Conservation (phyloP, 2,113 vertebrate genomes). For the Chionodraco myersi region DNA sequence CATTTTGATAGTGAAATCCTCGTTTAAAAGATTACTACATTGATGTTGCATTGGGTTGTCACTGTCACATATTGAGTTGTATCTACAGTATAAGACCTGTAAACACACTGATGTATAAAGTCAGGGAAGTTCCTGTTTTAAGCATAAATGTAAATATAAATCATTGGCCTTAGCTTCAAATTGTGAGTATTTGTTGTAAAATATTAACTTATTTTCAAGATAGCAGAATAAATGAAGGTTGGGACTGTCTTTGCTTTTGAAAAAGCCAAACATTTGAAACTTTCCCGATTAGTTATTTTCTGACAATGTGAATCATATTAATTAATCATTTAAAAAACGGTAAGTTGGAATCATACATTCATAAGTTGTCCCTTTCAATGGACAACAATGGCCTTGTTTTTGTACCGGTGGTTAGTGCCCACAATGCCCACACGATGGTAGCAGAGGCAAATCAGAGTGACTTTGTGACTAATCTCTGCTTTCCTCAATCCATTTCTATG, state of each 20-base stretch:
- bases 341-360: background rate
- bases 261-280: background rate
- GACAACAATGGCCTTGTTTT: background rate
- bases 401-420: background rate
- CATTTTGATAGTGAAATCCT: background rate
- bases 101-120: background rate
- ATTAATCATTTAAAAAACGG: background rate
- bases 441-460: conserved; percentile 18
- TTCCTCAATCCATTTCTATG: background rate
- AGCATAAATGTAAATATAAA: background rate
- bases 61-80: background rate
- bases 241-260: no score
- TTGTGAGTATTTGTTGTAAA: background rate
- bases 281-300: background rate
- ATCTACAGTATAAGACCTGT: background rate
- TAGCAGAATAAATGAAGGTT: background rate
- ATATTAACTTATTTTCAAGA: no score
- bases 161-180: background rate
- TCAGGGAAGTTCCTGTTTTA: background rate
- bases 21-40: background rate
- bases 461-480: background rate
- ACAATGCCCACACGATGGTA: conserved; percentile 41
- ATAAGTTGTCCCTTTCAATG: background rate
- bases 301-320: background rate
- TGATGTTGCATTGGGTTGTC: background rate